Evolutionary conservation across 2,888 invertebrate genomes (phyloP).

Genomic region (Dicyrtomina minuta): DNA sequence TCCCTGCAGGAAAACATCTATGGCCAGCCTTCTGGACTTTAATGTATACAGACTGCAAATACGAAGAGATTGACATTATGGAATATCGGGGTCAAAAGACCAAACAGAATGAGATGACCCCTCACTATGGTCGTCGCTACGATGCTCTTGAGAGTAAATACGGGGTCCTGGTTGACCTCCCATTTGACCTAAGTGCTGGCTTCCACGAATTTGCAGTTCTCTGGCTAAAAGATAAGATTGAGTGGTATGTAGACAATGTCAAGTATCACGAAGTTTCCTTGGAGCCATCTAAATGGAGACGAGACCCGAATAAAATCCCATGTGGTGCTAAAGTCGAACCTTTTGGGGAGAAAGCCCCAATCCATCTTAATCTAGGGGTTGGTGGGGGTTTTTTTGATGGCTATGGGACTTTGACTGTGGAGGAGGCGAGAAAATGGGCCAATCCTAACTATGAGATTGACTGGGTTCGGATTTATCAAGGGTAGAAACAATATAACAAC

Average conservation of each 20-base stretch:
- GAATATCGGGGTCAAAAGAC: slow-evolving; percentile 50
- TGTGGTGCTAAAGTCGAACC: slow-evolving; percentile 40
- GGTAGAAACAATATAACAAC: background rate
- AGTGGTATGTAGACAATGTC: slow-evolving; percentile 49
- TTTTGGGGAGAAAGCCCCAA: slow-evolving; percentile 43
- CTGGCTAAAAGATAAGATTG: slow-evolving; percentile 44
- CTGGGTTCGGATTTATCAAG: slow-evolving; percentile 38
- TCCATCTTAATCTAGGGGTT: slow-evolving; percentile 49
- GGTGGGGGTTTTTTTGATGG: slow-evolving; percentile 47
- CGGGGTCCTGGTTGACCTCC: slow-evolving; percentile 26
- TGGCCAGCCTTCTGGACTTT: slow-evolving; percentile 37
- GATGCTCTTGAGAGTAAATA: slow-evolving; percentile 41
- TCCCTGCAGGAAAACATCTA: slow-evolving; percentile 47
- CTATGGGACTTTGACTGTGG: slow-evolving; percentile 17
- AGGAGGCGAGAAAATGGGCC: slow-evolving; percentile 28
- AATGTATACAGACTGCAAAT: slow-evolving; percentile 41
- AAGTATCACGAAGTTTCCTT: slow-evolving; percentile 43
- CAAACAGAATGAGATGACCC: slow-evolving; percentile 41
- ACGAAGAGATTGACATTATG: slow-evolving; percentile 52
- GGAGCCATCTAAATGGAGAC: slow-evolving; percentile 30
- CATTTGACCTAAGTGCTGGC: slow-evolving; percentile 42
- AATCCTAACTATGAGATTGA: slow-evolving; percentile 34
- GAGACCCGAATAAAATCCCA: slow-evolving; percentile 35
- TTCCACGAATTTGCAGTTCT: slow-evolving; percentile 50
- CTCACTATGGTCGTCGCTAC: slow-evolving; percentile 48